Conservation (phyloP, 2,113 vertebrate genomes). For the Alligator sinensis region DNA sequence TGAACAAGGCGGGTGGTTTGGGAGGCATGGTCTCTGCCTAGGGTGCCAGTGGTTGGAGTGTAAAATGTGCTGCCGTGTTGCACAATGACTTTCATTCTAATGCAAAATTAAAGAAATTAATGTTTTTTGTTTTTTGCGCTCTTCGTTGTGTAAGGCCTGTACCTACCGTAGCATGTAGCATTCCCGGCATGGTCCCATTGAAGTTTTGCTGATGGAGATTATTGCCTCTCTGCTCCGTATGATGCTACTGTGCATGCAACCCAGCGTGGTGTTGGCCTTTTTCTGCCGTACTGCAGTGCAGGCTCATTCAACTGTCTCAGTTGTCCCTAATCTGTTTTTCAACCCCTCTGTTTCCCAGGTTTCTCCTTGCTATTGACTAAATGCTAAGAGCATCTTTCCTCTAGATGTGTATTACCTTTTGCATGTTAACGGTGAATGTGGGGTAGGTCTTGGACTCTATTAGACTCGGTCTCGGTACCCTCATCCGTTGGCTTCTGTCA, state of each 20-base stretch:
- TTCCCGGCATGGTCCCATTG: background rate
- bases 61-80: background rate
- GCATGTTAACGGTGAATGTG: background rate
- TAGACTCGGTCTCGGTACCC: background rate
- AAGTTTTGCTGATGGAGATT: background rate
- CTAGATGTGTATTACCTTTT: background rate
- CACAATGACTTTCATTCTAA: background rate
- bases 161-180: background rate
- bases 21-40: background rate
- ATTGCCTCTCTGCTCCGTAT: background rate
- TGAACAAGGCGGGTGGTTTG: background rate
- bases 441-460: background rate
- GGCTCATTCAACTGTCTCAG: background rate
- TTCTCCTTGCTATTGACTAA: background rate
- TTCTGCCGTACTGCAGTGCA: background rate
- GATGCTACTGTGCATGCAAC: background rate
- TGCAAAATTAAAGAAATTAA: too few species aligned
- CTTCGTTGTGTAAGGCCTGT: background rate
- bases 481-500: background rate
- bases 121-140: background rate
- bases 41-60: background rate
- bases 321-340: background rate
- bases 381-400: background rate
- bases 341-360: background rate
- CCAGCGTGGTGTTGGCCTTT: background rate